These are phyloP conservation scores for Sebastes steindachneri DNA, from an alignment of 2,797 vertebrate genomes.

Conservation along the genomic window DNA sequence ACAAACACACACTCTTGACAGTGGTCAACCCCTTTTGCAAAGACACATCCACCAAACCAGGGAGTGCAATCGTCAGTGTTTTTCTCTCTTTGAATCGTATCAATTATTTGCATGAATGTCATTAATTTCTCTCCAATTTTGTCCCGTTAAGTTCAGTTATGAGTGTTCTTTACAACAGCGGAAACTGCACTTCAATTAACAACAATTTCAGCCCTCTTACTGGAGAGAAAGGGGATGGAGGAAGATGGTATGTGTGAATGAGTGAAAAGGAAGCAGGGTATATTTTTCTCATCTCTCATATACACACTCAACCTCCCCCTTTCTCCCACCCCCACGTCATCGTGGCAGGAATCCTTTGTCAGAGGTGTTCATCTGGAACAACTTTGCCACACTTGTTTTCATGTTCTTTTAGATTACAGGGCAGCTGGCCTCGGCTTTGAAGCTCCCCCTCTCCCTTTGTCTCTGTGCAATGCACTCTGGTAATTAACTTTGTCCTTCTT, in stretches of 20 bases:
- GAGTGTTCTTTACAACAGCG: slow-evolving; percentile 23
- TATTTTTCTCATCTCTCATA: slow-evolving; percentile 79
- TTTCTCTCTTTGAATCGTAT: slow-evolving; percentile 72
- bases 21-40: slow-evolving; percentile 24
- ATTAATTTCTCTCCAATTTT: slow-evolving; percentile 71
- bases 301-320: slow-evolving; percentile 58
- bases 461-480: slow-evolving; percentile 97
- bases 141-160: slow-evolving; percentile 61
- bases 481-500: slow-evolving; percentile 99
- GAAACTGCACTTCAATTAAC: slow-evolving; percentile 27
- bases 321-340: slow-evolving; percentile 80
- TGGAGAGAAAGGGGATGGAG: background rate
- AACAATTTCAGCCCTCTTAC: slow-evolving; percentile 6
- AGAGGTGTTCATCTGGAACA: slow-evolving; percentile 99
- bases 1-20: slow-evolving; percentile 33
- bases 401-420: slow-evolving; percentile 99
- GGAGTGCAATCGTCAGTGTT: slow-evolving; percentile 70
- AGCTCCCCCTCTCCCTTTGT: slow-evolving; percentile 95
- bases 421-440: slow-evolving; percentile 96
- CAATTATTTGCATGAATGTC: slow-evolving; percentile 77
- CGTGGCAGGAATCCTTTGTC: slow-evolving; percentile 94
- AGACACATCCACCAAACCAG: slow-evolving; percentile 79
- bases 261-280: slow-evolving; percentile 42
- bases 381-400: slow-evolving; percentile 99
- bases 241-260: slow-evolving; percentile 53